Evolutionary conservation across 2,888 invertebrate genomes (phyloP), one percentile per base, ranked within the genome.

Genomic region (Andrena bicolor): DNA sequence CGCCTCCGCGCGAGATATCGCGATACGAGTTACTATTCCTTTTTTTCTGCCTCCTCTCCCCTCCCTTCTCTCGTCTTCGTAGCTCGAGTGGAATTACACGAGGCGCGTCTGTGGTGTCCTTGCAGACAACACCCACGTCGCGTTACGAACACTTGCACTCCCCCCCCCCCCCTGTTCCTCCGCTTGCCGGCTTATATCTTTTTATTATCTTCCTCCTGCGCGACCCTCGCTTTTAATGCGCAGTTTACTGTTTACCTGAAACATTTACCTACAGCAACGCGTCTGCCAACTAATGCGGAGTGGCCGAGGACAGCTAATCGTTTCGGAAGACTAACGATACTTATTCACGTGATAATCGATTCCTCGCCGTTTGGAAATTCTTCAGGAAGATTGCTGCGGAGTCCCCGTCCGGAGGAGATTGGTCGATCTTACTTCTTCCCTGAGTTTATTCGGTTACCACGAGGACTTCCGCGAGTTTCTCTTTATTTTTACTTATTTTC

Each of bases 91-190:
- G 80, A 86, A 85, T 87, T 86, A 85, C 82, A 85, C 79, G 80
- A 85, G 70, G 48, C 79, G 70, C 71, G 70, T 60, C 69, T 61
- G 63, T 48, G 56, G 70, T 77, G 87, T 84, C 87, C 87, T 87
- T 87, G 87, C 74, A 32, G 76, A 69, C 80, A 74, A 87, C 86
- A 87, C 87, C 87, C 86, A 87, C 87, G 78, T 83, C 64, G 76
- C 76, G 76, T 84, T 76, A 73, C 70, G 63, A 84, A 84, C 73
- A 76, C 82, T 80, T 70, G 73, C 64, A 28, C 63, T 64, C 61
- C 51, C 26, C 61, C 28, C 51, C 28, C 51, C 20, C 61, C 23
- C 35, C 28, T 48, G 51, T 30, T 28, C 51, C 61, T 30, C 20
- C 56, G 7, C 49, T 23, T 48, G 51, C 41, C 26, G 10, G 30